Evolutionary conservation across 2,113 vertebrate species (phyloP).

Genomic region (Etia nguti): DNA sequence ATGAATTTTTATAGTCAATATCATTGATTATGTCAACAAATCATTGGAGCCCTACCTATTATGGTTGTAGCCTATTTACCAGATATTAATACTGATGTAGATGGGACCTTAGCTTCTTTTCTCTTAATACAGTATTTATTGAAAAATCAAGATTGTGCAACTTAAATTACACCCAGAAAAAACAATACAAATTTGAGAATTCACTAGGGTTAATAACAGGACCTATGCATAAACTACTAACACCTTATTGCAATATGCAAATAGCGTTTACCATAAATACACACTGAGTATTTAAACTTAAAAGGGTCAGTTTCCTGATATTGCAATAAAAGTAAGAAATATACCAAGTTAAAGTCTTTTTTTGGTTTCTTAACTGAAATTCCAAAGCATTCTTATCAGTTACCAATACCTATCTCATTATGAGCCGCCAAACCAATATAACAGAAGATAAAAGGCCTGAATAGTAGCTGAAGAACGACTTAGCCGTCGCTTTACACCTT

Average conservation of each 20-base stretch:
- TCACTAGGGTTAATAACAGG: neutral
- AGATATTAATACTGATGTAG: neutral
- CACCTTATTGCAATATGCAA: neutral
- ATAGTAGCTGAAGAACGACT: neutral
- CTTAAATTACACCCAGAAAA: neutral
- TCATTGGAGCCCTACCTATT: fast-evolving
- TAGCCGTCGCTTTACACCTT: fast-evolving
- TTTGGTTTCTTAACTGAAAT: neutral
- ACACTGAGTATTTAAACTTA: neutral
- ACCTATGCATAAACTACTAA: neutral
- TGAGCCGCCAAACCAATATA: neutral
- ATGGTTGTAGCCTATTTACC: neutral
- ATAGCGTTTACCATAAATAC: neutral
- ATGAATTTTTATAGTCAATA: fast-evolving
- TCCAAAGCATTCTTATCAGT: neutral
- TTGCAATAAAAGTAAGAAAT: neutral
- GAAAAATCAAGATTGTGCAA: neutral
- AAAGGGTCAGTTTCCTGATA: neutral
- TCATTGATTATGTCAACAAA: neutral
- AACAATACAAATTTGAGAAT: neutral
- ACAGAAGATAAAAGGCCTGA: neutral
- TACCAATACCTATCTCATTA: neutral
- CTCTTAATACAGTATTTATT: neutral
- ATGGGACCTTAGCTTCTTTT: neutral
- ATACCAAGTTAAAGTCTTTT: neutral